Conservation (phyloP, 2,113 vertebrate species). For the Elgaria multicarinata region DNA sequence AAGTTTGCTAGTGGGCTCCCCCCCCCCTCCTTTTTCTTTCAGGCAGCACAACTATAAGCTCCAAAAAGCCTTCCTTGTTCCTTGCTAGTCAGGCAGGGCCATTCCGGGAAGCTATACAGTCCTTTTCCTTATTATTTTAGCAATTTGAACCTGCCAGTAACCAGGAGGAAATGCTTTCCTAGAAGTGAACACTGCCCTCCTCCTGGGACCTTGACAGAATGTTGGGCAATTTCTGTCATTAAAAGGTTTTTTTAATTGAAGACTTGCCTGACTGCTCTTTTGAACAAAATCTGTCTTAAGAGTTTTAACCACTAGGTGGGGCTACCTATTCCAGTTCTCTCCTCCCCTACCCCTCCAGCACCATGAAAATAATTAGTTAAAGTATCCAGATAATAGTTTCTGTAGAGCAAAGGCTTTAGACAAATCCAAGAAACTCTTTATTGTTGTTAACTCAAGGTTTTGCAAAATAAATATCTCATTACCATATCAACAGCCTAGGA, state of each 20-base stretch:
- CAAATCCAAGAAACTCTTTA: slow-evolving; percentile 47
- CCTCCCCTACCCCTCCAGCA: neutral
- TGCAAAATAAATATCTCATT: slow-evolving; percentile 56
- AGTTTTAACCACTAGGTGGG: slow-evolving; percentile 43
- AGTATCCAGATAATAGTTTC: slow-evolving; percentile 30
- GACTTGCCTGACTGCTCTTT: neutral
- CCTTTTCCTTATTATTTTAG: neutral
- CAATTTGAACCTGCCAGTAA: neutral
- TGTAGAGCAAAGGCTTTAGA: slow-evolving; percentile 31
- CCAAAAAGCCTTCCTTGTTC: neutral
- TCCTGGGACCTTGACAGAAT: neutral
- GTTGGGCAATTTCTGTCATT: neutral
- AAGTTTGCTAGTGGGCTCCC: neutral
- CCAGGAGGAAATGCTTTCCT: neutral
- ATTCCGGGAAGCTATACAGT: neutral
- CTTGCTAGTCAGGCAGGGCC: neutral
- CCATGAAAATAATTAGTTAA: neutral
- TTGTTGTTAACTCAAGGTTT: slow-evolving; percentile 56
- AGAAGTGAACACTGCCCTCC: neutral
- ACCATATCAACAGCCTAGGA: slow-evolving; percentile 15
- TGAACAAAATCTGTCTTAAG: slow-evolving; percentile 19
- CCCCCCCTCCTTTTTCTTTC: neutral
- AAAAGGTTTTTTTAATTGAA: neutral
- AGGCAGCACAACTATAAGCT: neutral
- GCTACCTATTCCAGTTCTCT: slow-evolving; percentile 25